Conservation (phyloP, 1,140 invertebrate species). For the Panagrolaimus sp. region DNA sequence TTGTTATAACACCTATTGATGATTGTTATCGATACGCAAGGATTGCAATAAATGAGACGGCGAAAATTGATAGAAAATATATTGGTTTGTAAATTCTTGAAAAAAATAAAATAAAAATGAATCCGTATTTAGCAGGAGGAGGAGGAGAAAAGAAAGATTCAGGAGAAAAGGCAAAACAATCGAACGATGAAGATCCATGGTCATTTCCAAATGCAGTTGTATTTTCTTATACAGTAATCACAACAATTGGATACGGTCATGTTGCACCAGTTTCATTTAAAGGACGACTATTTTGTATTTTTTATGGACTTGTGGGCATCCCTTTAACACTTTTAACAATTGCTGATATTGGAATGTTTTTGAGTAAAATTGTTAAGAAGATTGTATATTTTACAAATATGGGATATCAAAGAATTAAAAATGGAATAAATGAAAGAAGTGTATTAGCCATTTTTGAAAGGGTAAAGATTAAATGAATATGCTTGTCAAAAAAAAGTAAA, state of each 20-base stretch:
- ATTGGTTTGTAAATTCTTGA: not conserved
- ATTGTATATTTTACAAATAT: slow-evolving; percentile 13
- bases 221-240: slow-evolving; percentile 32
- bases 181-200: slow-evolving; percentile 22
- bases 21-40: slow-evolving; percentile 28
- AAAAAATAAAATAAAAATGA: not conserved
- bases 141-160: not conserved
- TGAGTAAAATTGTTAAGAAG: slow-evolving; percentile 20
- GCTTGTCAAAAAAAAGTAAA: not conserved
- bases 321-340: slow-evolving; percentile 33
- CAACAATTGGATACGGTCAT: slow-evolving; percentile 37
- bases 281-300: slow-evolving; percentile 28
- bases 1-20: slow-evolving; percentile 24
- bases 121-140: not conserved
- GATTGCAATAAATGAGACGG: not conserved
- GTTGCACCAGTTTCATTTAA: slow-evolving; percentile 27
- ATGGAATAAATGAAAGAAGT: not conserved
- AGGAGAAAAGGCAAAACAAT: slow-evolving; percentile 10
- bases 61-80: not conserved
- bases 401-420: not conserved
- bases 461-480: not conserved
- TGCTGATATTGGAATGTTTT: slow-evolving; percentile 37
- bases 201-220: slow-evolving; percentile 24
- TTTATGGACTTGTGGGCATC: slow-evolving; percentile 36
- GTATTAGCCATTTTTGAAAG: not conserved